A percentile compares a stretch with the other conserved stretches of the same genome.
These are phyloP conservation scores for Homalodisca vitripennis DNA, from an alignment of 1,140 invertebrate genomes.

Conservation along the genomic window DNA sequence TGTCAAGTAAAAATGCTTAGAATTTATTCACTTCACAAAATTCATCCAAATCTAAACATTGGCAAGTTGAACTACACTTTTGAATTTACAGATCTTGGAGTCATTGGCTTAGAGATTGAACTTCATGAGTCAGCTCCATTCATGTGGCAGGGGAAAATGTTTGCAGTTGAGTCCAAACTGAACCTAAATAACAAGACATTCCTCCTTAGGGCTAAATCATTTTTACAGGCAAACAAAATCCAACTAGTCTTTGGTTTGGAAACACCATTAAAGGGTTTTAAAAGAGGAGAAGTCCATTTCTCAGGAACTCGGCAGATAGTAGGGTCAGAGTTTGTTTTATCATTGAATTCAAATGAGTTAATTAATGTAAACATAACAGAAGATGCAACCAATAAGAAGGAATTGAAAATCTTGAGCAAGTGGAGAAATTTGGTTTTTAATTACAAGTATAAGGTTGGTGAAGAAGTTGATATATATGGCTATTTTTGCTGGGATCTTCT, in stretches of 20 bases:
- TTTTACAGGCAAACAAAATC: not conserved
- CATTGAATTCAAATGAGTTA: conserved; percentile 2
- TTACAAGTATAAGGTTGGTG: conserved; percentile 5
- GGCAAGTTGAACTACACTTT: not conserved
- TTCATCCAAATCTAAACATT: not conserved
- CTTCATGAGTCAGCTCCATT: not conserved
- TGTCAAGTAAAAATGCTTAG: not conserved
- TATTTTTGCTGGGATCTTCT: conserved; percentile 8
- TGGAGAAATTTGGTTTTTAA: not conserved
- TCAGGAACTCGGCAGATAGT: not conserved
- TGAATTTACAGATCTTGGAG: not conserved
- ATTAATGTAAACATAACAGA: conserved; percentile 1
- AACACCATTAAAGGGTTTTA: not conserved
- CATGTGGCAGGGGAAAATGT: not conserved
- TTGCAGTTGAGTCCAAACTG: not conserved
- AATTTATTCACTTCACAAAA: not conserved
- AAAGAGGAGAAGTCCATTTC: not conserved
- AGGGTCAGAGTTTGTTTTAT: not conserved
- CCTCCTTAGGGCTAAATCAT: not conserved
- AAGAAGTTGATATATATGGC: not conserved
- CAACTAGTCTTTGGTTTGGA: not conserved
- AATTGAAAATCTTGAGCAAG: not conserved
- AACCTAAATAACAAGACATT: not conserved
- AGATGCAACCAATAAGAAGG: not conserved
- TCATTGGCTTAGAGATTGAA: not conserved